Evolutionary conservation across 2,888 invertebrate genomes (phyloP).

Genomic region (Sylvicola cinctus): DNA sequence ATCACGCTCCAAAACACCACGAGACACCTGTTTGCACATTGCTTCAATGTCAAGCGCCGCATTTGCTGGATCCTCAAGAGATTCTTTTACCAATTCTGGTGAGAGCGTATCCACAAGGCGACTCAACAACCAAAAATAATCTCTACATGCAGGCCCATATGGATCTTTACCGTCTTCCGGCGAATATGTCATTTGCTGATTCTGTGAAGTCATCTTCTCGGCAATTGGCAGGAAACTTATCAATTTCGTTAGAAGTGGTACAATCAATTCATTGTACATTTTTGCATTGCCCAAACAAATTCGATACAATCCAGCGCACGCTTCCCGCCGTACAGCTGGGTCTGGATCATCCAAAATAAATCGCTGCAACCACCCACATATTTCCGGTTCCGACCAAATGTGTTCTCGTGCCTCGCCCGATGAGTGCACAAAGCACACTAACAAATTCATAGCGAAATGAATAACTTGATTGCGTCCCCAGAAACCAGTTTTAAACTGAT

Average conservation of each 20-base stretch:
- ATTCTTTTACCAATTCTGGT: constrained; percentile 52
- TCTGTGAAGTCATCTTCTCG: constrained; percentile 58
- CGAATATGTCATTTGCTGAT: constrained; percentile 30
- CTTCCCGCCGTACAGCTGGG: constrained; percentile 74
- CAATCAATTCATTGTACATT: constrained; percentile 38
- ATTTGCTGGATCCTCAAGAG: constrained; percentile 31
- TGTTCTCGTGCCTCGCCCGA: constrained; percentile 55
- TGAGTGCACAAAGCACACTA: constrained; percentile 85
- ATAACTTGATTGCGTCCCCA: constrained; percentile 86
- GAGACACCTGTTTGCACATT: constrained; percentile 48
- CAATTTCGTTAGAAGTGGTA: constrained; percentile 62
- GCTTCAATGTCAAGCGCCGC: constrained; percentile 49
- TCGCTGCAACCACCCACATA: constrained; percentile 64
- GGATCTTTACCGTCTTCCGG: constrained; percentile 77
- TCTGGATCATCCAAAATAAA: constrained; percentile 83
- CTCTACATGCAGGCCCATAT: constrained; percentile 82
- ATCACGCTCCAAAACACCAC: constrained; percentile 55
- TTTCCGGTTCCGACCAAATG: constrained; percentile 51
- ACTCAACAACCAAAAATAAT: constrained; percentile 86
- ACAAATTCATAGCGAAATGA: constrained; percentile 77
- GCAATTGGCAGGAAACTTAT: constrained; percentile 65
- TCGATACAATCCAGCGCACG: constrained; percentile 79
- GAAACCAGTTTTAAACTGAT: constrained; percentile 77
- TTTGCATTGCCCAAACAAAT: constrained; percentile 48
- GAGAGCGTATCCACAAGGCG: constrained; percentile 71